These are phyloP conservation scores for Lasius fuliginosus DNA, from an alignment of 2,888 invertebrate genomes.

Conservation along the genomic window DNA sequence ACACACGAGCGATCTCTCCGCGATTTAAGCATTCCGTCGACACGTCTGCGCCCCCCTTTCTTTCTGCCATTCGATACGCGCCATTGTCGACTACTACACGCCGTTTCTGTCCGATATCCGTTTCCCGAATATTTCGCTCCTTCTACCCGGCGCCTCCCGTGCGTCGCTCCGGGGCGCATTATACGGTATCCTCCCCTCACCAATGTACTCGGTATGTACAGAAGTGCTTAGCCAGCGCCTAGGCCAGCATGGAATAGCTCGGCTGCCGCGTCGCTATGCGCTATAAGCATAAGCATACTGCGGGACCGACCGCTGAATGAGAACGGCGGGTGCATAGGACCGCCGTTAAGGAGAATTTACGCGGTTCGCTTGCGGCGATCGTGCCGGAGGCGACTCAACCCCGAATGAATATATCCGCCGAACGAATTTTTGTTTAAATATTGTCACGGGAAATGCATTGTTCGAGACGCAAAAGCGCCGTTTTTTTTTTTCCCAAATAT, in stretches of 20 bases:
- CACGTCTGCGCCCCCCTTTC: conserved; percentile 38
- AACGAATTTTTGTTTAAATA: conserved; percentile 3
- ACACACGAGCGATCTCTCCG: conserved; percentile 41
- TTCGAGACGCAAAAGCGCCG: neutral
- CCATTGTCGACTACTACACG: conserved; percentile 48
- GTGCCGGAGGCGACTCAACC: conserved; percentile 12
- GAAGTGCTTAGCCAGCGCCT: conserved; percentile 73
- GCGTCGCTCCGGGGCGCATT: conserved; percentile 35
- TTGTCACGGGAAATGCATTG: neutral
- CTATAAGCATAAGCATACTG: conserved; percentile 56
- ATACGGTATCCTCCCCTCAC: conserved; percentile 46
- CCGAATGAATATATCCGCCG: neutral
- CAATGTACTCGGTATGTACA: conserved; percentile 64
- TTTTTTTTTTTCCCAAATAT: neutral
- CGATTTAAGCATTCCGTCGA: conserved; percentile 56
- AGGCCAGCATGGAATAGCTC: conserved; percentile 55
- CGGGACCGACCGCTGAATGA: conserved; percentile 58
- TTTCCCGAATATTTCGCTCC: conserved; percentile 51
- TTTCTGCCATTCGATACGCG: conserved; percentile 52
- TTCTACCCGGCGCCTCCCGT: conserved; percentile 26
- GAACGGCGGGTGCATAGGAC: conserved; percentile 43
- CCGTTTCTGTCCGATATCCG: conserved; percentile 50
- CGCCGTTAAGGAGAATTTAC: conserved; percentile 53
- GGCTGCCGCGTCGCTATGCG: conserved; percentile 58
- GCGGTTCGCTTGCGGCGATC: conserved; percentile 24